These are phyloP conservation scores for Drosophila neutralis DNA, from an alignment of 2,888 invertebrate genomes.

Conservation along the genomic window DNA sequence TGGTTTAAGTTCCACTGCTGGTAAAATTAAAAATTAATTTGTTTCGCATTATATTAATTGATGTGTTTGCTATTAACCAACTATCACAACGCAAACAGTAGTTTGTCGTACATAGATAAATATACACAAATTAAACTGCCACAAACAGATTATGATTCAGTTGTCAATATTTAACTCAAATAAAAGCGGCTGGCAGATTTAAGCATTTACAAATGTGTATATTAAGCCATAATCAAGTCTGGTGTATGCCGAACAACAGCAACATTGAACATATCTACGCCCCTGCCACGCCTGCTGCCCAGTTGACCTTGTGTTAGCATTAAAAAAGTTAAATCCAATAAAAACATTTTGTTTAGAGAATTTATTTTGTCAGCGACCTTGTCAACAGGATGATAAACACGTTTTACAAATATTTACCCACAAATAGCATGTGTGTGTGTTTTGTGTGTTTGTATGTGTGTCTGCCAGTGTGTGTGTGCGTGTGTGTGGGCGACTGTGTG, in stretches of 20 bases:
- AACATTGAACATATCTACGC: conserved; percentile 1
- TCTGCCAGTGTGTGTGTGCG: conserved; percentile 16
- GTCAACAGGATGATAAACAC: conserved; percentile 76
- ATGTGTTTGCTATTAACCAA: background rate
- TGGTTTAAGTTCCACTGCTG: no score
- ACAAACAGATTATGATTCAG: background rate
- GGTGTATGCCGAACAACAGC: conserved; percentile 14
- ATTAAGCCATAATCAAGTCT: conserved; percentile 19
- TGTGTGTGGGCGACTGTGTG: conserved; percentile 4
- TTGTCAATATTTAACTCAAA: background rate
- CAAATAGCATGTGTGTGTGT: conserved; percentile 27
- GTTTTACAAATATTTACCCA: conserved; percentile 68
- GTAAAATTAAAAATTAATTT: no score
- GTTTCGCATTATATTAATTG: background rate
- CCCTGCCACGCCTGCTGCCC: background rate
- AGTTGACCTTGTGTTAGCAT: conserved; percentile 44
- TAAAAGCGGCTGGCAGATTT: background rate
- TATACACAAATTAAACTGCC: background rate
- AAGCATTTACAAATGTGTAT: background rate
- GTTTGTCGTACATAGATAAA: background rate
- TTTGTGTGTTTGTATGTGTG: conserved; percentile 21
- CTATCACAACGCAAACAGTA: background rate
- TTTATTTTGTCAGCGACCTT: conserved; percentile 73
- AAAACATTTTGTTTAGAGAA: conserved; percentile 73
- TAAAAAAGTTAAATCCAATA: conserved; percentile 65